Conservation (phyloP, 2,113 vertebrate genomes). For the Cyphomyrus discorhynchus region DNA sequence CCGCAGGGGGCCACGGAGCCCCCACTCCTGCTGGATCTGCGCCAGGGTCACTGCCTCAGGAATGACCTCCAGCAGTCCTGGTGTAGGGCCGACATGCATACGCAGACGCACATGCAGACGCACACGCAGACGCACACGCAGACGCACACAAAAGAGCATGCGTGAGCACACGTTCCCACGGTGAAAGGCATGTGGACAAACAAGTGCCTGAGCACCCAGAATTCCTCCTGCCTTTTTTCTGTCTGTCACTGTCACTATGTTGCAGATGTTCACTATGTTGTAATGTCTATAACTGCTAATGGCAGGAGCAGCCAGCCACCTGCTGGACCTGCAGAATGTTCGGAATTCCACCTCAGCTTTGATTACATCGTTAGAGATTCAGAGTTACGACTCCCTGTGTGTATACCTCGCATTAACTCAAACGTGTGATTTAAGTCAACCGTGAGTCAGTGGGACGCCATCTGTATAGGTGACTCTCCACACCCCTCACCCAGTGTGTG, state of each 20-base stretch:
- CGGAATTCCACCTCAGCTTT: neutral
- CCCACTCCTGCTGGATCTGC: conserved; percentile 87
- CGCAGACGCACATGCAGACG: neutral
- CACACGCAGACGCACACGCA: neutral
- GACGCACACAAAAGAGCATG: neutral
- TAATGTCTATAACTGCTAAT: neutral
- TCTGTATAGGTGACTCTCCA: neutral
- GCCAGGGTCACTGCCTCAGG: conserved; percentile 83
- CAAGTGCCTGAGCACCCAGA: neutral
- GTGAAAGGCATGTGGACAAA: neutral
- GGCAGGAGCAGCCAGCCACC: neutral
- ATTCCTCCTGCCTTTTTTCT: neutral
- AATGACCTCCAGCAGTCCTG: conserved; percentile 92
- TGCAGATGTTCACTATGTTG: neutral
- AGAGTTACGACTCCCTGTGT: neutral
- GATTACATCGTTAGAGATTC: neutral
- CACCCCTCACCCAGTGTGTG: neutral
- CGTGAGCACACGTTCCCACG: neutral
- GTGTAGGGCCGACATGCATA: neutral
- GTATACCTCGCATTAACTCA: neutral
- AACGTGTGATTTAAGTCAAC: neutral
- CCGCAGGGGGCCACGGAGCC: conserved; percentile 78
- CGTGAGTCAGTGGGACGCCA: neutral
- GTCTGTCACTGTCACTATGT: neutral
- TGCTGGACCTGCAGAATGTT: neutral